Percentiles rank a stretch among this genome's conserved stretches.
phyloP scores from a whole-genome alignment of 2,113 vertebrate species.

The Istiophorus platypterus region DNA sequence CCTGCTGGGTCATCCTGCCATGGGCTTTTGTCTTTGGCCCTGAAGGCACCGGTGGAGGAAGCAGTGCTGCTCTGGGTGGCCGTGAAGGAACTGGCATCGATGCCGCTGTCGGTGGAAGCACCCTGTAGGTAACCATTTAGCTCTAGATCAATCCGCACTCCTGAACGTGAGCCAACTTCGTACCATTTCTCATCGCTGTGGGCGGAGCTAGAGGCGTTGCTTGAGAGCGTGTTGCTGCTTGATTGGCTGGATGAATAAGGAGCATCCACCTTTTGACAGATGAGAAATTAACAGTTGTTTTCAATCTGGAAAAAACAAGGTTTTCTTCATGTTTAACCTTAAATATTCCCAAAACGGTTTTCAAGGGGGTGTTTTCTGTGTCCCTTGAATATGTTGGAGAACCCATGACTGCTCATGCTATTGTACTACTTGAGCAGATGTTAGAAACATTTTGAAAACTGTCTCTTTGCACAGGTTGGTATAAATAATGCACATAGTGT shows the following conservation, averaged over 20 bases:
- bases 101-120: conserved; percentile 92
- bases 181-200: conserved; percentile 98
- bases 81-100: conserved; percentile 93
- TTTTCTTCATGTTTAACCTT: background rate
- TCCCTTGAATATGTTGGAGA: background rate
- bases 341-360: background rate
- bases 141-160: conserved; percentile 88
- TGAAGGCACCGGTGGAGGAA: conserved; percentile 81
- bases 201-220: conserved; percentile 93
- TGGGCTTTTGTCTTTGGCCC: conserved; percentile 86
- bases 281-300: background rate
- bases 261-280: conserved; percentile 85
- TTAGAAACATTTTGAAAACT: background rate
- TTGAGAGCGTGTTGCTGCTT: conserved; percentile 96
- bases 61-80: conserved; percentile 89
- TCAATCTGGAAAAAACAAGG: background rate
- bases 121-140: conserved; percentile 93
- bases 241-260: conserved; percentile 97
- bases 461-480: background rate
- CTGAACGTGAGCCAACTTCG: conserved; percentile 87
- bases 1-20: conserved; percentile 90
- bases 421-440: background rate
- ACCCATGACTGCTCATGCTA: background rate
- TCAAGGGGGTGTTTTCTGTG: background rate
- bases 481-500: background rate